phyloP scores from a whole-genome alignment of 2,888 invertebrate genomes.

The Agrilus biguttatus region DNA sequence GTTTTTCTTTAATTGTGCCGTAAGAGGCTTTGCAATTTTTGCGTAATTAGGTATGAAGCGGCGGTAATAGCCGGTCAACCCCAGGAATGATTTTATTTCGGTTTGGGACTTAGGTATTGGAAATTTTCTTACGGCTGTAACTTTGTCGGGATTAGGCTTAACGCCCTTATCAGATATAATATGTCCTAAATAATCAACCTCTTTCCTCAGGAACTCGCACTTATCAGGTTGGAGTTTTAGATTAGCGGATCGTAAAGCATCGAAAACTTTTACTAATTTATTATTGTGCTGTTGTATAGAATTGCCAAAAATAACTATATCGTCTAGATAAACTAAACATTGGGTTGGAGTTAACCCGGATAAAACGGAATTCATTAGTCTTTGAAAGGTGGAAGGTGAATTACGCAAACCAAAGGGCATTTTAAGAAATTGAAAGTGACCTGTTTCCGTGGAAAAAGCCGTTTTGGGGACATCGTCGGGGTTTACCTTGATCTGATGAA shows the following conservation, averaged over 20 bases:
- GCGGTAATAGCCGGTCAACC: slow-evolving; percentile 10
- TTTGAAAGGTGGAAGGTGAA: slow-evolving; percentile 12
- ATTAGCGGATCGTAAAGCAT: slow-evolving; percentile 8
- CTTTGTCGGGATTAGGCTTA: slow-evolving; percentile 19
- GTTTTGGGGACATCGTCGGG: slow-evolving; percentile 12
- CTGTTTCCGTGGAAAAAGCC: slow-evolving; percentile 10
- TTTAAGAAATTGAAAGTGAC: slow-evolving; percentile 12
- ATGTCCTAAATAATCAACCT: slow-evolving; percentile 18
- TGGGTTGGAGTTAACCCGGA: slow-evolving; percentile 6
- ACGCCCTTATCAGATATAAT: slow-evolving; percentile 17
- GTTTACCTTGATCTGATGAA: slow-evolving; percentile 13
- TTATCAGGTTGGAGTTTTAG: slow-evolving; percentile 14
- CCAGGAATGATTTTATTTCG: slow-evolving; percentile 16
- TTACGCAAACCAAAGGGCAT: slow-evolving; percentile 13
- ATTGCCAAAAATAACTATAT: slow-evolving; percentile 15
- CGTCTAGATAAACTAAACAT: slow-evolving; percentile 16
- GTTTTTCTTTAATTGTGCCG: slow-evolving; percentile 10
- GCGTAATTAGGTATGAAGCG: slow-evolving; percentile 8
- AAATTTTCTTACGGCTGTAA: slow-evolving; percentile 12
- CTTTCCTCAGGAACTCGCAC: slow-evolving; percentile 12
- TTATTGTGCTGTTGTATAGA: slow-evolving; percentile 8
- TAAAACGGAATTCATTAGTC: slow-evolving; percentile 11
- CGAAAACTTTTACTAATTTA: slow-evolving; percentile 9
- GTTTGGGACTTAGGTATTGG: slow-evolving; percentile 13
- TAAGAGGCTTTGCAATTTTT: slow-evolving; percentile 9